A percentile compares a stretch with the other conserved stretches of the same genome.
These are phyloP conservation scores for Eilema sororculum DNA, from an alignment of 2,888 invertebrate species.

Conservation along the genomic window DNA sequence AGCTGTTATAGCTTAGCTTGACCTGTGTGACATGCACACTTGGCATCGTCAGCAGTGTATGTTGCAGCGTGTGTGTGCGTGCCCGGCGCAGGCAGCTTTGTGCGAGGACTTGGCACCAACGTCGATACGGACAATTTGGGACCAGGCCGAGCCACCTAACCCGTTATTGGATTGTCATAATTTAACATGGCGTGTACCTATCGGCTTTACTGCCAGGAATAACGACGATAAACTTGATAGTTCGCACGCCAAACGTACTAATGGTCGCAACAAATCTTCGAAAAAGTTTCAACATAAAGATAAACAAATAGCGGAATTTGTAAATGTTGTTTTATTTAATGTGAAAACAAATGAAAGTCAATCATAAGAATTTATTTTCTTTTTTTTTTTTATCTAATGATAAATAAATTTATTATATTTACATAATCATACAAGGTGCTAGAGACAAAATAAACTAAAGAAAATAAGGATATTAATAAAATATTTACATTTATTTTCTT, in stretches of 20 bases:
- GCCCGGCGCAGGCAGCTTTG: constrained; percentile 55
- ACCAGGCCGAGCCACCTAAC: constrained; percentile 75
- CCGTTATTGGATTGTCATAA: constrained; percentile 85
- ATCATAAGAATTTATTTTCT: no score
- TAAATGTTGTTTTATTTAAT: not conserved
- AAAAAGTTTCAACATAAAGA: constrained; percentile 16
- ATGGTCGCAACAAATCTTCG: constrained; percentile 51
- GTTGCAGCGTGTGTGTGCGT: constrained; percentile 50
- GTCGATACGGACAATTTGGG: constrained; percentile 81
- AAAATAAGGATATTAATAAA: no score
- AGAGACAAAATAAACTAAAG: no score
- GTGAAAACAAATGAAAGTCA: not conserved
- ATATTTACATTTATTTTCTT: no score
- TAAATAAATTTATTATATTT: no score
- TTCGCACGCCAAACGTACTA: constrained; percentile 61
- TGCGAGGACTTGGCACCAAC: constrained; percentile 76
- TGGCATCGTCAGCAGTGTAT: constrained; percentile 44
- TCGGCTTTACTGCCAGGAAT: constrained; percentile 71
- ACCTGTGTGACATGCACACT: constrained; percentile 30
- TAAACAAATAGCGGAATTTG: constrained; percentile 6
- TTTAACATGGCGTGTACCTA: constrained; percentile 77
- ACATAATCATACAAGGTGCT: no score
- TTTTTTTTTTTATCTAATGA: no score
- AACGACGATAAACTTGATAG: constrained; percentile 66
- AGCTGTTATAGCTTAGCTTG: constrained; percentile 27